Evolutionary conservation across 2,797 vertebrate species (phyloP).

Genomic region (Clamator glandarius): DNA sequence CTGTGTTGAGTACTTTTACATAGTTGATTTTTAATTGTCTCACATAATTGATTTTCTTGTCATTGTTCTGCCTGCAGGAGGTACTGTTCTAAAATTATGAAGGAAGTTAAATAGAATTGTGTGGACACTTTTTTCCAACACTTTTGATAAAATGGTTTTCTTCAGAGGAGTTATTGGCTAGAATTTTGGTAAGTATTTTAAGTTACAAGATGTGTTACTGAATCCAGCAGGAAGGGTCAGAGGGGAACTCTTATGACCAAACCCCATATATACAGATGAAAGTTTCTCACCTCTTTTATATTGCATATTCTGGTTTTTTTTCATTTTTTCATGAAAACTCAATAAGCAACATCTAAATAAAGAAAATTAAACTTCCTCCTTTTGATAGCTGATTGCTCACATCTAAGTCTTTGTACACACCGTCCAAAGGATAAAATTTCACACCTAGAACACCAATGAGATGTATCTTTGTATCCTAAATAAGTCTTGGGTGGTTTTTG

Average conservation of each 20-base stretch:
- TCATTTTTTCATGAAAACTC: neutral
- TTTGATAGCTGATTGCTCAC: neutral
- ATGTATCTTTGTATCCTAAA: neutral
- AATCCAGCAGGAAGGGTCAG: accelerated
- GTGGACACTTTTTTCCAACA: neutral
- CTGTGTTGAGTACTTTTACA: neutral
- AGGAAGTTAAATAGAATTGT: neutral
- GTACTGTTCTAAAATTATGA: neutral
- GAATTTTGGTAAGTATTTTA: neutral
- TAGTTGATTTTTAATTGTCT: neutral
- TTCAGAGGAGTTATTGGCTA: neutral
- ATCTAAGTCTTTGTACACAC: neutral
- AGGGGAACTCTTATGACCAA: neutral
- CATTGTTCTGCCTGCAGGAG: neutral
- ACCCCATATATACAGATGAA: neutral
- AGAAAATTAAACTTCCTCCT: neutral
- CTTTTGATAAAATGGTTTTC: neutral
- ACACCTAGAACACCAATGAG: neutral
- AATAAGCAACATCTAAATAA: neutral
- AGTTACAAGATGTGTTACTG: accelerated
- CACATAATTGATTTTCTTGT: neutral
- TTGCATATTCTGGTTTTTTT: neutral
- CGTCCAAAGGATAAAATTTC: neutral
- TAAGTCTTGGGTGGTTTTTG: neutral
- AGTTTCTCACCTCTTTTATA: neutral